Evolutionary conservation across 2,888 invertebrate genomes (phyloP).

Genomic region (Hypsopygia costalis): DNA sequence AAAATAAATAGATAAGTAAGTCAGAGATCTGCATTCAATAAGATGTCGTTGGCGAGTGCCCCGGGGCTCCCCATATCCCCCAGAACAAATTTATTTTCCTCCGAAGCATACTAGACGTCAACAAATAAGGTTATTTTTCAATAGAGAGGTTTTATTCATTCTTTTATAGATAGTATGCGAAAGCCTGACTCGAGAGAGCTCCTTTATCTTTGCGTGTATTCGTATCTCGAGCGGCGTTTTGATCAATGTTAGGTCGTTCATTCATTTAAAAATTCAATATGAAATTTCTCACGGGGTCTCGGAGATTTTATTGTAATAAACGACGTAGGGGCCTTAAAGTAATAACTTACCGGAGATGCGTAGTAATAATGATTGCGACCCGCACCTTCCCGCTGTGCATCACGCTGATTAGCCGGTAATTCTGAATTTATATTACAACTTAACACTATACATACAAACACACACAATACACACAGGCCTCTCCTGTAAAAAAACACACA

Average conservation of each 20-base stretch:
- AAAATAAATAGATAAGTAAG: slow-evolving; percentile 38
- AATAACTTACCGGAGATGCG: slow-evolving; percentile 14
- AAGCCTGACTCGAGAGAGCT: slow-evolving; percentile 19
- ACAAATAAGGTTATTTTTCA: slow-evolving; percentile 76
- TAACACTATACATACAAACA: too few species aligned
- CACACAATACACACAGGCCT: too few species aligned
- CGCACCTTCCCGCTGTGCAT: slow-evolving; percentile 16
- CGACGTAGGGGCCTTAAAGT: slow-evolving; percentile 3
- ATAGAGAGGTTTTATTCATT: slow-evolving; percentile 56
- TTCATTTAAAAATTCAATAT: slow-evolving; percentile 20
- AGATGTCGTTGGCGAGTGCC: slow-evolving; percentile 53
- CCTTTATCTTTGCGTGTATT: slow-evolving; percentile 18
- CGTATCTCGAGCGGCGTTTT: slow-evolving; percentile 19
- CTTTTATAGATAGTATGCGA: slow-evolving; percentile 41
- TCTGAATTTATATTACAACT: not conserved
- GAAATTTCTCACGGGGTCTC: slow-evolving; percentile 17
- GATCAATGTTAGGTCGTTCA: slow-evolving; percentile 27
- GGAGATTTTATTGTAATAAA: slow-evolving; percentile 20
- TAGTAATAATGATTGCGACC: slow-evolving; percentile 17
- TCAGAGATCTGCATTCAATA: slow-evolving; percentile 54
- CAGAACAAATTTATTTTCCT: slow-evolving; percentile 70
- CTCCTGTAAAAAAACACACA: too few species aligned
- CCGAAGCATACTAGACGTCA: slow-evolving; percentile 70
- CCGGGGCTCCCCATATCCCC: slow-evolving; percentile 55
- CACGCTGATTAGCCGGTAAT: slow-evolving; percentile 1